These are phyloP conservation scores for Tinamus major DNA, from an alignment of 2,797 vertebrate species.

Conservation along the genomic window DNA sequence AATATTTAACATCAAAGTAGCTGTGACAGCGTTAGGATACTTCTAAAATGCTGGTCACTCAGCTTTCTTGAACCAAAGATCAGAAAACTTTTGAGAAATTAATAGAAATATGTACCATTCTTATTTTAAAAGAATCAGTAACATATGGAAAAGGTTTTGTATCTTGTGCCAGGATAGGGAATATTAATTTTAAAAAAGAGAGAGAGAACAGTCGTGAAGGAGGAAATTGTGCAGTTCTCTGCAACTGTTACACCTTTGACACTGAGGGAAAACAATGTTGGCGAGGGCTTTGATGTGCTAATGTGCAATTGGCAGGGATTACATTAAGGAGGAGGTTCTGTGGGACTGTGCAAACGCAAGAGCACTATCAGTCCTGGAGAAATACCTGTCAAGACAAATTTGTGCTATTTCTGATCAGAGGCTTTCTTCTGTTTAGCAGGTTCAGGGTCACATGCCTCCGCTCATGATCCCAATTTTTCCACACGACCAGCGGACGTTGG, in stretches of 20 bases:
- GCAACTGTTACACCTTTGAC: conserved; percentile 65
- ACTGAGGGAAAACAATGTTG: conserved; percentile 75
- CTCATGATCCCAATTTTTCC: conserved; percentile 99
- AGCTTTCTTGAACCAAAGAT: neutral
- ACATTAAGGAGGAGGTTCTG: conserved; percentile 75
- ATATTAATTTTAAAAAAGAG: neutral
- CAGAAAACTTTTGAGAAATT: neutral
- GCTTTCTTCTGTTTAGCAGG: conserved; percentile 98
- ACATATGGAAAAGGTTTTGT: neutral
- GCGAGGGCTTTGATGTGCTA: conserved; percentile 82
- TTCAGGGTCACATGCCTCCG: conserved; percentile 99
- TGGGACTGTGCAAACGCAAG: conserved; percentile 81
- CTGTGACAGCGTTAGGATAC: neutral
- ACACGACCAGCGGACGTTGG: conserved; percentile 99
- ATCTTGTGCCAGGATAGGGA: neutral
- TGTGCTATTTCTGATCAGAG: conserved; percentile 94
- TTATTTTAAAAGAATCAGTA: neutral
- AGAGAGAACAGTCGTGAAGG: neutral
- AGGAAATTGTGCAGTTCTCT: conserved; percentile 6
- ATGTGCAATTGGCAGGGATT: conserved; percentile 84
- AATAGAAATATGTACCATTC: neutral
- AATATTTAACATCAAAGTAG: conserved; percentile 16
- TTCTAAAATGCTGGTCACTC: neutral
- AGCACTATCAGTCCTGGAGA: conserved; percentile 78
- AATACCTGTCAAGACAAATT: conserved; percentile 87